Evolutionary conservation across 2,113 vertebrate genomes (phyloP).

Genomic region (Rhinolophus sinicus): DNA sequence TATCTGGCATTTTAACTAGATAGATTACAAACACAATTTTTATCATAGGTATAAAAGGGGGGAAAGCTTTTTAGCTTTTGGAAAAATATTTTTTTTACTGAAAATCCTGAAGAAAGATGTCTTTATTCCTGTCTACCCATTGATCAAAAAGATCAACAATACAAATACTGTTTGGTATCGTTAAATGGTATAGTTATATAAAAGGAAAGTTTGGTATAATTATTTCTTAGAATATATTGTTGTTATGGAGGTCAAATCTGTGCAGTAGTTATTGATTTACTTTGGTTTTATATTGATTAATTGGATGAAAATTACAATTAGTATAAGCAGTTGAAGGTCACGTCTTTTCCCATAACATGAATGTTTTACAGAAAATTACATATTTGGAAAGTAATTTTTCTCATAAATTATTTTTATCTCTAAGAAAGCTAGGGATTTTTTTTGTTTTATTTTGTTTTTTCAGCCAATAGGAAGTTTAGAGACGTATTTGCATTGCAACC

Average conservation of each 20-base stretch:
- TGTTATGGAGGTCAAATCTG: not conserved
- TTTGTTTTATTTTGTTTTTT: not conserved
- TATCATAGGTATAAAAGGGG: not conserved
- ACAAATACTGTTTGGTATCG: not conserved
- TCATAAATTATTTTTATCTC: not conserved
- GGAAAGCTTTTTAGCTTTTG: not conserved
- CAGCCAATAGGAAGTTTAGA: not conserved
- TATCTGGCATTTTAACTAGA: not conserved
- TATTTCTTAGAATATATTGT: not conserved
- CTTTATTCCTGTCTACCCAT: not conserved
- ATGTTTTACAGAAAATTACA: not conserved
- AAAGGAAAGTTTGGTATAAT: not conserved
- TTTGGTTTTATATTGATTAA: conserved; percentile 6
- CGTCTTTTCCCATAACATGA: not conserved
- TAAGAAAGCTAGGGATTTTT: not conserved
- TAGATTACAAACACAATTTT: not conserved
- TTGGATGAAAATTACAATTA: not conserved
- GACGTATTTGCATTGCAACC: not conserved
- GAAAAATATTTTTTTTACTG: not conserved
- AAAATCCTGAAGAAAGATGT: not conserved
- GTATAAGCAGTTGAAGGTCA: not conserved
- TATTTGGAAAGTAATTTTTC: not conserved
- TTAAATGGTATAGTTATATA: not conserved
- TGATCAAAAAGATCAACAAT: not conserved
- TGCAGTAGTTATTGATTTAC: not conserved